Base-by-base conservation (phyloP, 2,797 vertebrate genomes). In the Betta splendens region DNA sequence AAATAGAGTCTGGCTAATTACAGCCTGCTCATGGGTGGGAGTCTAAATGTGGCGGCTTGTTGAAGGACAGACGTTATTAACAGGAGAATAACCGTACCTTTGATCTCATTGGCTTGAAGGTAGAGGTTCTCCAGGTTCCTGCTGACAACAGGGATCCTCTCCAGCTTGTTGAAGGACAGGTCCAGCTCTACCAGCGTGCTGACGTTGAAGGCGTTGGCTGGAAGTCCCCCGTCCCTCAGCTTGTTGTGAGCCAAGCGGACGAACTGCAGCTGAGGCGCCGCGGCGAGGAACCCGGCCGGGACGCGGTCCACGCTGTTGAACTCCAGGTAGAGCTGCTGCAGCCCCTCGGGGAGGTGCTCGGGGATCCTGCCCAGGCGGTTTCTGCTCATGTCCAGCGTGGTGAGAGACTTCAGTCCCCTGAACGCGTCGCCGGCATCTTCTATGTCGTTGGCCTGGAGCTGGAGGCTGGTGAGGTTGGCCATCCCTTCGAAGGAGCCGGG, bases 121-220 rank as follows among this genome's bases (percentile, higher is more conserved):
- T 98, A 99, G 77, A 98, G 94, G 78, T 98, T 95, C 86, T 98
- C 95, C 15, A 99, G 92, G 62, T 93, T 93, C 77, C 94, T 93
- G 44, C 82, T 95, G 68, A 99, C 93, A 1, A 65, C 83, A 17
- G 97, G 96, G 74, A 99, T 96, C 73, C 53, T 94, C 77, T 95
- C 94, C 73, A 99, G 90, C 53, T 93, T 90, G 80, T 99, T 99
- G 72, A 96, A 96, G 63, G 97, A 97, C 50, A 99, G 93, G 79
- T 98, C 97, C 71, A 99, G 88, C 75, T 99, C 97, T 18, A 97
- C 56, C 5, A 98, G 81, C 0, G 93, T 92, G 51, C 94, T 96
- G 57, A 94, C 81, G 25, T 98, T 99, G 77, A 99, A 98, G 56
- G 92, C 89, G 45, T 87, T 94, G 26, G 89, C 81, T 40, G 95